These are phyloP conservation scores for Cephus sareptanus DNA, from an alignment of 2,888 invertebrate genomes.

Conservation along the genomic window DNA sequence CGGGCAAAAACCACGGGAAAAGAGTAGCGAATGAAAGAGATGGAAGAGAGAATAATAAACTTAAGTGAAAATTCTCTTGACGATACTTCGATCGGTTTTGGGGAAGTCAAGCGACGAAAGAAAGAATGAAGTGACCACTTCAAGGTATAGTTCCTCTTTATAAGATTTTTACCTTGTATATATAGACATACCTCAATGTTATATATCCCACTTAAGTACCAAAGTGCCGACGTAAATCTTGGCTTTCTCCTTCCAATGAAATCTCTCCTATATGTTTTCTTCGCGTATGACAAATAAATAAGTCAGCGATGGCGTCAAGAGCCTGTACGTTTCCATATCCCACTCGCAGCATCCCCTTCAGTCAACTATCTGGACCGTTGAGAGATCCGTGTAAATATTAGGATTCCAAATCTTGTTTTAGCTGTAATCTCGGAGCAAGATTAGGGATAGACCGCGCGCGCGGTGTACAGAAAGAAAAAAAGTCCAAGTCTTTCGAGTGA, in stretches of 20 bases:
- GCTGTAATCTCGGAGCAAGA: background rate
- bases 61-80: background rate
- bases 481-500: background rate
- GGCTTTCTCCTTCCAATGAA: background rate
- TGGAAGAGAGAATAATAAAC: background rate
- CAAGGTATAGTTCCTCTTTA: background rate
- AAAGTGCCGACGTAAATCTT: background rate
- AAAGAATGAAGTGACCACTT: background rate
- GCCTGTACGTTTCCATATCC: background rate
- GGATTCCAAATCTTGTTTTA: background rate
- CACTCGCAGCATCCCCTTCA: background rate
- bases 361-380: background rate
- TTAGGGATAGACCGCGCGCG: background rate
- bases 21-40: background rate
- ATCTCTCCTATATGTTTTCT: background rate
- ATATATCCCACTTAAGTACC: background rate
- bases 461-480: constrained; percentile 6
- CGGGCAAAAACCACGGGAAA: background rate
- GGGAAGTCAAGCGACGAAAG: too few relatives aligned
- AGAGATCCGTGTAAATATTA: constrained; percentile 27
- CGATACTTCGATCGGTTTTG: background rate
- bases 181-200: background rate
- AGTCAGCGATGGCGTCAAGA: background rate
- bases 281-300: background rate
- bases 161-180: background rate